Evolutionary conservation across 2,888 invertebrate species (phyloP).

Genomic region (Caenorhabditis becei): DNA sequence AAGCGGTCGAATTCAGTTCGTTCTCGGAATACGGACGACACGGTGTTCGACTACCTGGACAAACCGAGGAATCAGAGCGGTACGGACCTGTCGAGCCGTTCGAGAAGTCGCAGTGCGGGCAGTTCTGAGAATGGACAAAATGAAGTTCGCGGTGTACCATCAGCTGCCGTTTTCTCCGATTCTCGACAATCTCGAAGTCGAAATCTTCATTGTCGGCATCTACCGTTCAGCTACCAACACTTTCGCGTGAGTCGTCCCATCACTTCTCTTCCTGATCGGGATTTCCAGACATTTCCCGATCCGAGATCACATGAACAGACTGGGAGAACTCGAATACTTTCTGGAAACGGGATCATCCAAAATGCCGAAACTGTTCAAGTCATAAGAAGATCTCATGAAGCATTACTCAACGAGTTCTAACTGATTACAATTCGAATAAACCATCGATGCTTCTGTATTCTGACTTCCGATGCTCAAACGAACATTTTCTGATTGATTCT

Average conservation of each 20-base stretch:
- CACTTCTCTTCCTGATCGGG: not conserved
- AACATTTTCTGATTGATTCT: not conserved
- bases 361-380: conserved; percentile 5
- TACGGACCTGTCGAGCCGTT: not conserved
- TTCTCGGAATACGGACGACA: not conserved
- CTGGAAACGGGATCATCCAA: conserved; percentile 24
- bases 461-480: not conserved
- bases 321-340: conserved; percentile 12
- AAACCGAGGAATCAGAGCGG: not conserved
- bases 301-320: not conserved
- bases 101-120: not conserved
- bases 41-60: not conserved
- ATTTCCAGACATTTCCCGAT: conserved; percentile 33
- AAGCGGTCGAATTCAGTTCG: not conserved
- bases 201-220: conserved; percentile 9
- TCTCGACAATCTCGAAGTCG: conserved; percentile 20
- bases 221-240: conserved; percentile 1
- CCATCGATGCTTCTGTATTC: too few species aligned
- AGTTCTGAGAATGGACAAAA: not conserved
- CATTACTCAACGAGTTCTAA: conserved; percentile 3
- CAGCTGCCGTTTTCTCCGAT: conserved; percentile 23
- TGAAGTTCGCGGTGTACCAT: conserved; percentile 21
- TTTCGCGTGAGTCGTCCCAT: not conserved
- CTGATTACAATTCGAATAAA: too few species aligned
- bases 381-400: conserved; percentile 9